These are phyloP conservation scores for Drosophila baimaii DNA, from an alignment of 1,140 invertebrate species.

Conservation along the genomic window DNA sequence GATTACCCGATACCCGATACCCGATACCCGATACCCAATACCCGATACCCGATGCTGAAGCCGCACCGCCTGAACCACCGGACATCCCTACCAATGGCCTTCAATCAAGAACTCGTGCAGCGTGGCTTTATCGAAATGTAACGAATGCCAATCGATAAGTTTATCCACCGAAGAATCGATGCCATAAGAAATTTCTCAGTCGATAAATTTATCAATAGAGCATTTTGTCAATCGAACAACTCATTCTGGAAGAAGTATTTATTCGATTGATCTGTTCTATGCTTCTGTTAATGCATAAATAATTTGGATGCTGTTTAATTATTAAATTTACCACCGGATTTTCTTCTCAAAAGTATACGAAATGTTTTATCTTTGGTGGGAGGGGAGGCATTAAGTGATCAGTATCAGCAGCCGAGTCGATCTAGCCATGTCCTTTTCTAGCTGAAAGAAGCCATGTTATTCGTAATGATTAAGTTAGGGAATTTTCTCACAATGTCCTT, in stretches of 20 bases:
- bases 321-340: background rate
- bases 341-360: background rate
- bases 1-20: background rate
- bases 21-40: background rate
- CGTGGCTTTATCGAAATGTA: background rate
- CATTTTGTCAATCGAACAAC: conserved; percentile 19
- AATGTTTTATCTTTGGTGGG: background rate
- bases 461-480: too few relatives aligned
- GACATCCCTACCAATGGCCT: background rate
- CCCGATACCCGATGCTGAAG: background rate
- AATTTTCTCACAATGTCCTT: too few relatives aligned
- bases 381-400: background rate
- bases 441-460: too few relatives aligned
- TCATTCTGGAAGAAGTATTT: background rate
- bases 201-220: conserved; percentile 34
- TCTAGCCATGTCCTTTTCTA: too few relatives aligned
- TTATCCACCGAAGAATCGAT: conserved; percentile 4
- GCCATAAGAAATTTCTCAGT: background rate
- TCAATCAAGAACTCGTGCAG: background rate
- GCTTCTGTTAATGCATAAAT: background rate
- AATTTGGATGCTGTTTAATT: background rate
- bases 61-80: background rate
- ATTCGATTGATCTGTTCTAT: conserved; percentile 25
- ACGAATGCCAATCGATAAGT: conserved; percentile 17
- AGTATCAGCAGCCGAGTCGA: too few relatives aligned